Evolutionary conservation across 2,888 invertebrate species (phyloP).

Genomic region (Malacosoma neustria): DNA sequence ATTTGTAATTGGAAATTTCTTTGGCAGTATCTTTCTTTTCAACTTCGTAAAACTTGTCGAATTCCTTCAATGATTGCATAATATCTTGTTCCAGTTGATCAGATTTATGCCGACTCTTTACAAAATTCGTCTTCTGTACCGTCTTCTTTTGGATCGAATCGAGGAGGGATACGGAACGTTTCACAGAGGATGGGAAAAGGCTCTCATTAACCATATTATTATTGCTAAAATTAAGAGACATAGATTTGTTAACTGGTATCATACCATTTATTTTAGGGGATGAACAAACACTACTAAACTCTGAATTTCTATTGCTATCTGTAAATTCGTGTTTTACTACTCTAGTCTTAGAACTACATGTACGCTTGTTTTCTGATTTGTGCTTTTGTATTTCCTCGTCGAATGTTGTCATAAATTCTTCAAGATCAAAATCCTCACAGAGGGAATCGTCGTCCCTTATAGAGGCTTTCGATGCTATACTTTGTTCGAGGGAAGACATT

Average conservation of each 20-base stretch:
- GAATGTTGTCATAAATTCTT: constrained; percentile 80
- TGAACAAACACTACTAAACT: constrained; percentile 45
- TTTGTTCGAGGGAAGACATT: constrained; percentile 67
- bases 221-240: constrained; percentile 75
- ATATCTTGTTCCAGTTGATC: constrained; percentile 64
- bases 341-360: constrained; percentile 65
- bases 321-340: constrained; percentile 49
- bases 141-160: constrained; percentile 68
- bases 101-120: constrained; percentile 57
- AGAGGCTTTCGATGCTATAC: constrained; percentile 59
- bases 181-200: constrained; percentile 68
- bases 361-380: constrained; percentile 54
- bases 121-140: constrained; percentile 37
- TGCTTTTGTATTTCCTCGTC: constrained; percentile 75
- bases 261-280: constrained; percentile 52
- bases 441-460: constrained; percentile 67
- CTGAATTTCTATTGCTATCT: constrained; percentile 44
- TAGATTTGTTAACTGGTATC: constrained; percentile 66
- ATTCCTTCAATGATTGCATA: constrained; percentile 68
- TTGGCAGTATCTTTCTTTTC: constrained; percentile 47
- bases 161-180: constrained; percentile 72
- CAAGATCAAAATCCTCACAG: constrained; percentile 77
- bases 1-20: constrained; percentile 31
- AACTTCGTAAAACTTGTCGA: constrained; percentile 62
- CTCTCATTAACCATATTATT: constrained; percentile 62